Percentiles rank a stretch among this genome's conserved stretches.
Evolutionary conservation across 2,113 vertebrate species (phyloP).

Genomic region (Ammodramus savannarum): DNA sequence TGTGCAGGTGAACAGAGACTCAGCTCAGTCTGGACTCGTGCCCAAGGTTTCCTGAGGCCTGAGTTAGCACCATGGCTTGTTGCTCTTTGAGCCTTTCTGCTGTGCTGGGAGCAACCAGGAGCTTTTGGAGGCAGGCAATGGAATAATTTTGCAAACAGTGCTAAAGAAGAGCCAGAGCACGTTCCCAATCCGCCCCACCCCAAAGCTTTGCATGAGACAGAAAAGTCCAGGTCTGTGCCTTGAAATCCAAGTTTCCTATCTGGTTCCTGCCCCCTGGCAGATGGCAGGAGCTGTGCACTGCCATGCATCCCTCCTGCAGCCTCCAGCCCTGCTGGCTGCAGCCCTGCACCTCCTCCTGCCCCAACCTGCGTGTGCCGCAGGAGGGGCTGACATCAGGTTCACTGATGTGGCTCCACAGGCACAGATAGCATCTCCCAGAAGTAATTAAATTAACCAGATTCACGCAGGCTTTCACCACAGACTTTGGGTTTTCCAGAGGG

Average conservation of each 20-base stretch:
- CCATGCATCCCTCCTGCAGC: not conserved
- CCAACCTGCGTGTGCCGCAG: conserved; percentile 59
- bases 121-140: not conserved
- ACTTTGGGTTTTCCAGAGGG: not conserved
- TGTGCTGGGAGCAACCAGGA: not conserved
- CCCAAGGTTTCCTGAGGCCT: not conserved
- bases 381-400: conserved; percentile 58
- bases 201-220: not conserved
- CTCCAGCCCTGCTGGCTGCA: not conserved
- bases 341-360: conserved; percentile 38
- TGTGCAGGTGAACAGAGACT: not conserved
- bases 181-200: accelerated
- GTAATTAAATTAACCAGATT: conserved; percentile 37
- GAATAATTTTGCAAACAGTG: accelerated
- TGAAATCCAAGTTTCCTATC: not conserved
- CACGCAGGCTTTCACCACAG: conserved; percentile 4
- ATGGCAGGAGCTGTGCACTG: not conserved
- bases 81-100: not conserved
- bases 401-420: conserved; percentile 9
- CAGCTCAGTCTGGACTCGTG: not conserved
- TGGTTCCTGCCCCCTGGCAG: not conserved
- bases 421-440: conserved; percentile 59
- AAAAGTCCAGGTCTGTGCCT: not conserved
- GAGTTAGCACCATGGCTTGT: accelerated
- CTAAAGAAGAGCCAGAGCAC: accelerated